Percentiles rank a stretch among this genome's conserved stretches.
These are phyloP conservation scores for Chloroceryle amazona DNA, from an alignment of 2,797 vertebrate genomes.

Conservation along the genomic window DNA sequence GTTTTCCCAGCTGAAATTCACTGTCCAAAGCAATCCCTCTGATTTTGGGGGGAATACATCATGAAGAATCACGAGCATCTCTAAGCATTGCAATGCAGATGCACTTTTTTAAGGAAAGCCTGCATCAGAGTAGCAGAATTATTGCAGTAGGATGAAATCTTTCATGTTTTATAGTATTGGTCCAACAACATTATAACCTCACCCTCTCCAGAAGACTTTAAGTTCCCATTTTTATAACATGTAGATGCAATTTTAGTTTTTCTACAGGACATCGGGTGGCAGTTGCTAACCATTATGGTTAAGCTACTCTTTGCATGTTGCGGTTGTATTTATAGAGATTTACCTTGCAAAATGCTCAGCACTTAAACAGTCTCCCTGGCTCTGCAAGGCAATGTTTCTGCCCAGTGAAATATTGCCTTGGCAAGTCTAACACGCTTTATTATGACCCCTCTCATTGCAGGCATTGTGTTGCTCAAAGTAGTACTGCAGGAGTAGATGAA, in stretches of 20 bases:
- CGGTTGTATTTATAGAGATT: not conserved
- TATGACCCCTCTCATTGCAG: not conserved
- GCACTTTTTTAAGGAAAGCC: conserved; percentile 21
- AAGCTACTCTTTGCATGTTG: not conserved
- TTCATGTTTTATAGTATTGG: conserved; percentile 4
- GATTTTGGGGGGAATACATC: not conserved
- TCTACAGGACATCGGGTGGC: not conserved
- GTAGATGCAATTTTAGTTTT: not conserved
- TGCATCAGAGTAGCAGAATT: not conserved
- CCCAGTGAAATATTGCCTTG: not conserved
- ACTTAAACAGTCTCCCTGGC: not conserved
- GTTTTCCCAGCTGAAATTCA: not conserved
- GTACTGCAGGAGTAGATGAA: not conserved
- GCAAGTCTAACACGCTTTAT: not conserved
- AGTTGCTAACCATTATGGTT: not conserved
- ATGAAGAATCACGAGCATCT: not conserved
- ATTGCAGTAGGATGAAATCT: conserved; percentile 22
- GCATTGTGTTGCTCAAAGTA: not conserved
- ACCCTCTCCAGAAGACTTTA: conserved; percentile 17
- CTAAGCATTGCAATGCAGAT: not conserved
- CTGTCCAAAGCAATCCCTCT: not conserved
- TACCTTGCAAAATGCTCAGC: not conserved
- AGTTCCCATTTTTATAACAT: not conserved
- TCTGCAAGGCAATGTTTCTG: not conserved
- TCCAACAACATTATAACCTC: conserved; percentile 24